Base-by-base conservation (phyloP, 2,113 vertebrate genomes). In the Chamaetylas fuelleborni region DNA sequence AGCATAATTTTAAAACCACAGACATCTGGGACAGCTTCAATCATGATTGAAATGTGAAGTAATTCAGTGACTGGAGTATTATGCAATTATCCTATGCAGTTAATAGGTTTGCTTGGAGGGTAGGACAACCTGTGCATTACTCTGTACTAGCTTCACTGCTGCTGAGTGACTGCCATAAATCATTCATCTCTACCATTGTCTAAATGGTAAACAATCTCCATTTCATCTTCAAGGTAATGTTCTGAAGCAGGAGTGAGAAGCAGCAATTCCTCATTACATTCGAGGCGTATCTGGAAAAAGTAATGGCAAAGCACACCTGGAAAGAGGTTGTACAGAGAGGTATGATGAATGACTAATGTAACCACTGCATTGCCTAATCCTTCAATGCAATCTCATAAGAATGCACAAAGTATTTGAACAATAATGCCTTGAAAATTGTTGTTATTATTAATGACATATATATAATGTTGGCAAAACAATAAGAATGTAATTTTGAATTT, bases 91-190 rank as follows among this genome's bases (percentile, higher is more conserved):
- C 53, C 62, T 28, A 16, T 2, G 1, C 31, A 36, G 56, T 62
- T 73, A 77, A 86, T 69, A 65, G 45, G 66, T 86, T 92, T 80
- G 78, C 43, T 86, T 16, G 3, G 82, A 2, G 22, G 48, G 53
- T 36, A n/a, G 0, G 0, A 61, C 38, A 82, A 20, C 19, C 56
- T 34, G 72, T 12, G 5, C 28, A 8, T 84, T 62, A 23, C 36
- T 15, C 33, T 48, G 19, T 40, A 48, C 24, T 60, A 81, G 43
- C 54, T 69, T 81, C 25, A 29, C 24, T 85, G 57, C 43, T 72
- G 60, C 48, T 76, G 69, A 91, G 60, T 43, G 56, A 51, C 25
- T 60, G 42, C 61, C 60, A 56, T 51, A 86, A 93, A 92, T 93
- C 64, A 84, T 71, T 89, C 22, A 34, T 48, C 19, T 69, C 48